Base-by-base conservation (phyloP, 2,797 vertebrate species). In the Pipistrellus nathusii region DNA sequence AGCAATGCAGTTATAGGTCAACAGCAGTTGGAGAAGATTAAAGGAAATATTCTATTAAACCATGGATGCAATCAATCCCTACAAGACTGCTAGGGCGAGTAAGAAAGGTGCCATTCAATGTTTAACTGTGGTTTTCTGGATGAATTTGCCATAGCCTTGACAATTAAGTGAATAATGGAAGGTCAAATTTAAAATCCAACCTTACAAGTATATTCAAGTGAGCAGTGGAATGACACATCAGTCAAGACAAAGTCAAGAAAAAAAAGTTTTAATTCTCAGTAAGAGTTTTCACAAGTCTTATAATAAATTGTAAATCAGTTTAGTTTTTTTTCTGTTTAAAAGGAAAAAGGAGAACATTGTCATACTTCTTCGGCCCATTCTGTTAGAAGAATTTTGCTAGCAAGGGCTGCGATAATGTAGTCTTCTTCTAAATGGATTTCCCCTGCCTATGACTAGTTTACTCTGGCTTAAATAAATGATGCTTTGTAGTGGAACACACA, bases 11-110 rank as follows among this genome's bases (percentile, higher is more conserved):
- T 98, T 98, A 98, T 98, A 98, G 99, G 99, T 99, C 99, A 99
- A 98, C 98, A 98, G 97, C 97, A 98, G 98, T 98, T 98, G 98
- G 95, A 98, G 97, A 96, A 99, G 98, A 99, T 98, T 99, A 99
- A 98, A 98, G 75, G 97, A 97, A 96, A 98, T 98, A 98, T 96
- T 95, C 86, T 98, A 82, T 98, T 98, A 97, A 97, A 98, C 97
- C 97, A 95, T 93, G 88, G 96, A 97, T 96, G 96, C 86, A 46
- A 59, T 95, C 95, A 94, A 6, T 97, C 95, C 96, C 96, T 27
- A 8, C 17, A 95, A 97, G 98, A 96, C 59, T 69, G 64, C 23
- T 51, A 69, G 85, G 0, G 68, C 78, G 48, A 75, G 3, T 0
- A 0, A 91, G 96, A 97, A 96, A 77, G 90, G 73, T 97, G 95